These are phyloP conservation scores for Orthonevra nobilis DNA, from an alignment of 2,888 invertebrate genomes.

Conservation along the genomic window DNA sequence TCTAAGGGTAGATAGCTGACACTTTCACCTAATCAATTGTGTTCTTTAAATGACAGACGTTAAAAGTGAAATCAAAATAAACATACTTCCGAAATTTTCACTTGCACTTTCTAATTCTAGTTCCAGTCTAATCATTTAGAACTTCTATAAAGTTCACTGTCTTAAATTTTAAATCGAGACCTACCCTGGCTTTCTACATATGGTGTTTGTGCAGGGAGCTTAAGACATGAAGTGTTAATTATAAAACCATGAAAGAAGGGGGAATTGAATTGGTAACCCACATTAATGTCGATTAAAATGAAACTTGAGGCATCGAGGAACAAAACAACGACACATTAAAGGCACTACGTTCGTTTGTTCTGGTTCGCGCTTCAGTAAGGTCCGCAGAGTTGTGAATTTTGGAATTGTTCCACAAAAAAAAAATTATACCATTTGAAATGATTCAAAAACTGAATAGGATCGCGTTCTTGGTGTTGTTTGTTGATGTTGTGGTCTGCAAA, in stretches of 20 bases:
- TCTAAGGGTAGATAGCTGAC: too few species aligned
- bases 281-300: background rate
- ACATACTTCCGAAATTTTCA: slow-evolving; percentile 10
- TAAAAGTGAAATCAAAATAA: slow-evolving; percentile 3
- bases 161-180: background rate
- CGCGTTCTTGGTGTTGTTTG: background rate
- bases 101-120: slow-evolving; percentile 22
- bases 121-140: background rate
- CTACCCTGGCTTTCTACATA: background rate
- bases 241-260: slow-evolving; percentile 16
- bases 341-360: slow-evolving; percentile 6
- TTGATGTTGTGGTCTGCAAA: background rate
- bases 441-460: background rate
- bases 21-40: too few species aligned
- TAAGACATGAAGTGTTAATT: slow-evolving; percentile 24
- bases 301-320: background rate
- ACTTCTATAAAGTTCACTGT: background rate
- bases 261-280: background rate
- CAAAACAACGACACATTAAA: background rate
- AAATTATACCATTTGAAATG: too few species aligned
- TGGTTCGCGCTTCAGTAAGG: slow-evolving; percentile 13
- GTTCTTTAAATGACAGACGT: too few species aligned
- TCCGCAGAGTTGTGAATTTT: background rate
- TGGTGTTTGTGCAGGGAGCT: background rate
- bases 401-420: background rate